Percentiles rank a stretch among this genome's conserved stretches.
phyloP scores from a whole-genome alignment of 2,113 vertebrate genomes.

The Pollachius pollachius region DNA sequence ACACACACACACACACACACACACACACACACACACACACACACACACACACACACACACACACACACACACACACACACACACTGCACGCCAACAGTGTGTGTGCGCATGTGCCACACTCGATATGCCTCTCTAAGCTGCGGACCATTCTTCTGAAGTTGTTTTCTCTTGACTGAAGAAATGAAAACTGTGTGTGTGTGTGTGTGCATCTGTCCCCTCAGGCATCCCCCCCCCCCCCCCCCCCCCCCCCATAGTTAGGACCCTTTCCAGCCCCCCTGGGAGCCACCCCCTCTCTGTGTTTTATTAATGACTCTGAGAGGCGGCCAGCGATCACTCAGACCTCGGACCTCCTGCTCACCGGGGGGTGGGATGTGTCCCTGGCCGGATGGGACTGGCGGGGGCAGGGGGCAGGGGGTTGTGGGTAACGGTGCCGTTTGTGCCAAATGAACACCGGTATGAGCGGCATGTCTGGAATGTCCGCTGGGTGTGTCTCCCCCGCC shows the following conservation, averaged over 20 bases:
- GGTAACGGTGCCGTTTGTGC: constrained; percentile 19
- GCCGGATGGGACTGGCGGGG: neutral
- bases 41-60: neutral
- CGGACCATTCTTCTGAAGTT: constrained; percentile 48
- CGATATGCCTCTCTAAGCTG: constrained; percentile 8
- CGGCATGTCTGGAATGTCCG: constrained; percentile 47
- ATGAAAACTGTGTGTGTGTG: constrained; percentile 5
- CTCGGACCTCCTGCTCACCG: too few relatives aligned
- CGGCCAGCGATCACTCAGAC: constrained; percentile 16
- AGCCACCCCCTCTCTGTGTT: constrained; percentile 40
- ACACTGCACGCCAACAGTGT: neutral
- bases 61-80: neutral
- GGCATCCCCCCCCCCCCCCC: constrained; percentile 35
- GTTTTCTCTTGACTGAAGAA: constrained; percentile 15
- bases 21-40: neutral
- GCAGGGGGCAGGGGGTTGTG: constrained; percentile 13
- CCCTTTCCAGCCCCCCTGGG: constrained; percentile 32
- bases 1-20: neutral
- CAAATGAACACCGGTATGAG: constrained; percentile 40
- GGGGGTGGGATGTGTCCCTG: neutral
- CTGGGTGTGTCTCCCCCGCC: neutral
- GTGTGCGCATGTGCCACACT: constrained; percentile 41
- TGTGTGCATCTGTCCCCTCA: constrained; percentile 30
- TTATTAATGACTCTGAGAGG: constrained; percentile 61
- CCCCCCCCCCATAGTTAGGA: constrained; percentile 8